phyloP scores from a whole-genome alignment of 2,113 vertebrate genomes.

The Gyps fulvus region DNA sequence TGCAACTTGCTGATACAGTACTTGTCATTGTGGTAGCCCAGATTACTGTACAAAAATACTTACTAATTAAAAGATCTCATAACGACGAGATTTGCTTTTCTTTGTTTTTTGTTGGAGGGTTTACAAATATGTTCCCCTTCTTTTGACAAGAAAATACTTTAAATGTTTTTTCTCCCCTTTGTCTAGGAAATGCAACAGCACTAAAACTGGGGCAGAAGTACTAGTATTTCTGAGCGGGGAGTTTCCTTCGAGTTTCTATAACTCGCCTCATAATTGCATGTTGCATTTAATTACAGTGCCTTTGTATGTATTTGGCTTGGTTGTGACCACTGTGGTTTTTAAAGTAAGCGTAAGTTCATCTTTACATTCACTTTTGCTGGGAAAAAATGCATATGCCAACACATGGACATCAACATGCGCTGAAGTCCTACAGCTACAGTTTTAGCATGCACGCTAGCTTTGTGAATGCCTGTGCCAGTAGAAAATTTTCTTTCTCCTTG shows the following conservation, averaged over 20 bases:
- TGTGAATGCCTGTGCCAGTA: accelerated
- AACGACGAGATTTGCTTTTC: neutral
- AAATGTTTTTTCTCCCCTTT: neutral
- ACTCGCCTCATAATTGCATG: neutral
- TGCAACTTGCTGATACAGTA: neutral
- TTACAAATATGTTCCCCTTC: neutral
- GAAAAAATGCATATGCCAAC: neutral
- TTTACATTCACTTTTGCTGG: neutral
- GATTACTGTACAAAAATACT: neutral
- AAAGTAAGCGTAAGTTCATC: neutral
- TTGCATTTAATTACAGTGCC: neutral
- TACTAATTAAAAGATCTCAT: neutral
- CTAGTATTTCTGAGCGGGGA: neutral
- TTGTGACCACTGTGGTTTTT: neutral
- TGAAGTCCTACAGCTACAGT: neutral
- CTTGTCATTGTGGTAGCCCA: neutral
- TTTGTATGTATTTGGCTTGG: neutral
- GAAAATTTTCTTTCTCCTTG: neutral
- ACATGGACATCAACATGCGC: accelerated
- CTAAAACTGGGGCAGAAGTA: neutral
- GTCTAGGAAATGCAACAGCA: neutral
- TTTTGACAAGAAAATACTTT: neutral
- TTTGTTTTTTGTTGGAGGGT: neutral
- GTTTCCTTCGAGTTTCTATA: neutral
- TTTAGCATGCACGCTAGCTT: neutral